Base-by-base conservation (phyloP, 2,888 invertebrate genomes). In the Platypus cylindrus region DNA sequence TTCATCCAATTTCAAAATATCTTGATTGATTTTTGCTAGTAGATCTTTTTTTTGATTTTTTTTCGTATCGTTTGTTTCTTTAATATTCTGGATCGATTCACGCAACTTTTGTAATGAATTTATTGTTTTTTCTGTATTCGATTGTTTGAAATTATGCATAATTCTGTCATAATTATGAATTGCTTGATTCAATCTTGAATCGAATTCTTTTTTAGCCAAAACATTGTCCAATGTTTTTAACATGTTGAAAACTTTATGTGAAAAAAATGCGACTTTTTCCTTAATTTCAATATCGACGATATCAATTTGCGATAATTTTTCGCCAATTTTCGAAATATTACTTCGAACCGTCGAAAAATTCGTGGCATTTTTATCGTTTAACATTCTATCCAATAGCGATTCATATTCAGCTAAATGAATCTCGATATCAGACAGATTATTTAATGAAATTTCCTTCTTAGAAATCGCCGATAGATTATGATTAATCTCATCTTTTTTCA, bases 361-460 rank as follows among this genome's bases (percentile, higher is more conserved):
- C 30, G 17, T 29, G 25, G 25, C n/a, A 24, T 36, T 33, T 16
- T 43, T 34, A 3, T 43, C 34, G 18, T 30, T 43, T 11, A 23
- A 11, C 23, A 40, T 14, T 28, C 30, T 30, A 17, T 41, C 42
- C 16, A 44, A 36, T 13, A 41, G 26, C n/a, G 39, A 36, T 13
- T 48, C 42, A 14, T 42, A 40, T 27, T 45, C 41, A 11, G 38
- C 41, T 15, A 51, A 12, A 3, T 39, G 36, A n/a, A 41, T 34
- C 25, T 47, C 43, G 14, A 51, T 44, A 5, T 45, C 42, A n/a
- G 39, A 40, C 20, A 52, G 37, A 12, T 49, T 45, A 3, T 41
- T 37, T 8, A 44, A 14, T 11, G 36, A 20, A 24, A 40, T 43
- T n/a, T 44, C 34, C 22, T 40, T 46, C 22, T 39, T 41, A 3